Base-by-base conservation (phyloP, 2,888 invertebrate species). In the Sturmia bella region DNA sequence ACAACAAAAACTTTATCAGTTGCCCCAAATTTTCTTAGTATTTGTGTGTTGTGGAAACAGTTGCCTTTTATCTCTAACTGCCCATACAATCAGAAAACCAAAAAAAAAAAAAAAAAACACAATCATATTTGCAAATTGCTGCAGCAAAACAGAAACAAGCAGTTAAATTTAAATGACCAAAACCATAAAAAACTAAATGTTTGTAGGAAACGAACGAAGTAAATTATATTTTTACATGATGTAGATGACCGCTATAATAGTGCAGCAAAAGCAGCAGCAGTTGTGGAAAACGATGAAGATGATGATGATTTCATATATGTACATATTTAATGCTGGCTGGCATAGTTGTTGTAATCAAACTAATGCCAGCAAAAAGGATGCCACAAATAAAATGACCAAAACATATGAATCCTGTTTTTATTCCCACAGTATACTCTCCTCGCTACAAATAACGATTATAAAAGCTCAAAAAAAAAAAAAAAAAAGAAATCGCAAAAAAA, bases 321-420 rank as follows among this genome's bases (percentile, higher is more conserved):
- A 6, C 9, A 32, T 32, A 32, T 5, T 32, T 7, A 21, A 41
- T 56, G 32, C 11, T 76, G 64, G 21, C 74, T 54, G 15, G 43
- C 54, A 21, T 66, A 75, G 54, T 57, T 63, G 17, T 61, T 64
- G 45, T 80, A 54, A 66, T 72, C 52, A 66, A 73, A 73, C 61
- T 79, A 79, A 79, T 79, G 72, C 78, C 78, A 81, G 57, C 66
- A 73, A 69, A 76, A 78, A 78, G 74, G 74, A 78, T 78, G 82
- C 78, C 78, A 78, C 63, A 82, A 32, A 70, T 66, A 70, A 75
- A 82, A 76, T 82, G 70, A 78, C 78, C 83, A 80, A 80, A 84
- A 77, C 64, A 82, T 70, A 74, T 70, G 79, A 85, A 85, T 91
- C 91, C 91, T 89, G 91, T 91, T 91, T 91, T 90, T 86, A 91